phyloP scores from a whole-genome alignment of 2,888 invertebrate species.

The Sussaba pulchella region DNA sequence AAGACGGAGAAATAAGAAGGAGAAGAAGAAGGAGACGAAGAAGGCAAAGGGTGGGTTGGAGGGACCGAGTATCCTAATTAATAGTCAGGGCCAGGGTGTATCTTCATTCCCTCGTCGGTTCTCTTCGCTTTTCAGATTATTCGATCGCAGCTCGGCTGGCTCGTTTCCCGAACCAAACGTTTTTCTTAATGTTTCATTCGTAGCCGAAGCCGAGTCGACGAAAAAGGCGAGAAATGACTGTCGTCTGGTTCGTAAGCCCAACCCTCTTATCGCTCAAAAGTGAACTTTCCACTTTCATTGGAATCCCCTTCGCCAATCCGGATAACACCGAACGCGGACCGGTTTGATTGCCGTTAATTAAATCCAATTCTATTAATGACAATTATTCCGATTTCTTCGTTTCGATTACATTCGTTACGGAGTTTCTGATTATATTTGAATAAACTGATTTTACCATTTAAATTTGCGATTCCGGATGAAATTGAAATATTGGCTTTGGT shows the following conservation, averaged over 20 bases:
- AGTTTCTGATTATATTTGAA: too few relatives aligned
- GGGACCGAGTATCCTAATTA: conserved; percentile 43
- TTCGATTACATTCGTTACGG: neutral
- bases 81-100: conserved; percentile 49
- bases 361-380: conserved; percentile 67
- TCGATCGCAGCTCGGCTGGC: conserved; percentile 13
- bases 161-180: conserved; percentile 30
- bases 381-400: conserved; percentile 45
- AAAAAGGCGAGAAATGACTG: conserved; percentile 4
- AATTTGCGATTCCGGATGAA: neutral
- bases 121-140: conserved; percentile 48
- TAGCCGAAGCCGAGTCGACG: neutral
- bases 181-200: conserved; percentile 31
- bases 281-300: conserved; percentile 1
- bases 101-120: conserved; percentile 49
- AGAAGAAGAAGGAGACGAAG: conserved; percentile 8
- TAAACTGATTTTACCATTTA: neutral
- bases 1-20: too few relatives aligned
- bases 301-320: neutral
- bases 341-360: conserved; percentile 72
- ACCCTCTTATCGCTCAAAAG: conserved; percentile 5
- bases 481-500: neutral
- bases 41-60: neutral
- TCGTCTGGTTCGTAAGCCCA: neutral
- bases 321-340: conserved; percentile 3